phyloP scores from a whole-genome alignment of 2,797 vertebrate species.

The Channa striata region DNA sequence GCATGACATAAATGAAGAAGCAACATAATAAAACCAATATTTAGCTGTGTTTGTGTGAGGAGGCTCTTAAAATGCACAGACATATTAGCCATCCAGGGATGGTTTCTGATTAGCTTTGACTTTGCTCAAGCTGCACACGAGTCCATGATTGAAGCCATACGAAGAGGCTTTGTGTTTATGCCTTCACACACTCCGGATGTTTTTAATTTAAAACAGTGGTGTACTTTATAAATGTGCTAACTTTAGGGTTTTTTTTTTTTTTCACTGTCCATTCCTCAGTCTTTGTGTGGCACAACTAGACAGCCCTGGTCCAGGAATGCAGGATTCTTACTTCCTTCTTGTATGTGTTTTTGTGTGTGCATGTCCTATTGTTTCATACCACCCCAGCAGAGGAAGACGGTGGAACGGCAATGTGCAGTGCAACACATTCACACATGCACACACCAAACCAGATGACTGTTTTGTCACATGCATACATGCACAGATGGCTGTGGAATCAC shows the following conservation, averaged over 20 bases:
- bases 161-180: background rate
- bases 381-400: constrained; percentile 57
- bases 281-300: constrained; percentile 63
- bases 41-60: background rate
- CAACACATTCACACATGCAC: constrained; percentile 27
- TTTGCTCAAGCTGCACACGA: background rate
- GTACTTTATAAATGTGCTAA: constrained; percentile 19
- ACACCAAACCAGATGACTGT: constrained; percentile 49
- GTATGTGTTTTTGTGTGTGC: constrained; percentile 36
- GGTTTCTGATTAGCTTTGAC: background rate
- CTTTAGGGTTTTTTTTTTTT: constrained; percentile 30
- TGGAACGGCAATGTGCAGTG: constrained; percentile 15
- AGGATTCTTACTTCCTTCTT: constrained; percentile 71
- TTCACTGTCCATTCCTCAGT: constrained; percentile 19
- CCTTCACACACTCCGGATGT: constrained; percentile 7
- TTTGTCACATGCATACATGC: constrained; percentile 41
- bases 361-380: constrained; percentile 73
- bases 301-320: constrained; percentile 68
- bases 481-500: constrained; percentile 53
- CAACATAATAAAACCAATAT: background rate
- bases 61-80: background rate
- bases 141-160: background rate
- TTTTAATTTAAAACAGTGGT: constrained; percentile 15
- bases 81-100: background rate
- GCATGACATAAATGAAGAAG: background rate